Evolutionary conservation across 53 echinoderm and acorn worm genomes (phyloP).

Genomic region (Holothuria scabra): DNA sequence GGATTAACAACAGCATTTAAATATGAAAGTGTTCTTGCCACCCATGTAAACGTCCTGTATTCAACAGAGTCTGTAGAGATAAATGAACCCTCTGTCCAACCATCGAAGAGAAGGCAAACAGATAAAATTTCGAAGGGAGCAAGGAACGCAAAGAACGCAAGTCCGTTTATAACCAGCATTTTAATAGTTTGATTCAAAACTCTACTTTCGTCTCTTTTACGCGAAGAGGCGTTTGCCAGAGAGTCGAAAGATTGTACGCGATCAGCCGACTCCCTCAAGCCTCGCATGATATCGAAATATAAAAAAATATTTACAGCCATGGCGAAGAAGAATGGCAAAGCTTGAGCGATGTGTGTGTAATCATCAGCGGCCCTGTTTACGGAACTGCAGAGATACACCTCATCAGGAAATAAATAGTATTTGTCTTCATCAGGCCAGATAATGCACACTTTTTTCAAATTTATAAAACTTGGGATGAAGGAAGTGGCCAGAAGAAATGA

Average conservation of each 20-base stretch:
- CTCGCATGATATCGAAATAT: conserved; percentile 58
- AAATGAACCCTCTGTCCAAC: conserved; percentile 6
- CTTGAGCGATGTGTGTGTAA: conserved; percentile 58
- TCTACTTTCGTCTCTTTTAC: conserved; percentile 50
- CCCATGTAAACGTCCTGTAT: conserved; percentile 35
- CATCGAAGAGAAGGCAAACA: conserved; percentile 9
- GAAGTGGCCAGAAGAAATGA: conserved; percentile 58
- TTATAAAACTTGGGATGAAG: conserved; percentile 51
- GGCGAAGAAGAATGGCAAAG: conserved; percentile 68
- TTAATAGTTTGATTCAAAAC: conserved; percentile 25
- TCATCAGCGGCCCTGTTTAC: conserved; percentile 14
- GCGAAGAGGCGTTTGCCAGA: conserved; percentile 34
- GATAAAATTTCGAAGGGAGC: conserved; percentile 41
- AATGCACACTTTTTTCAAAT: conserved; percentile 26
- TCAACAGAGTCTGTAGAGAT: conserved; percentile 5
- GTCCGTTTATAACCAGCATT: conserved; percentile 42
- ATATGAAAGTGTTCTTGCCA: conserved; percentile 68
- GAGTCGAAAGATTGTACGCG: conserved; percentile 50
- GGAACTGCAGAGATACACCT: conserved; percentile 25
- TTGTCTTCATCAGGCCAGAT: conserved; percentile 54
- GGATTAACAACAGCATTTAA: conserved; percentile 75
- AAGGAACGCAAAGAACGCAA: conserved; percentile 22
- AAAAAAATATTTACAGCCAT: conserved; percentile 48
- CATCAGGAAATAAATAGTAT: conserved; percentile 38
- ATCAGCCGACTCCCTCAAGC: conserved; percentile 58